Conservation (phyloP, 2,797 vertebrate species). For the Sylvia borin region DNA sequence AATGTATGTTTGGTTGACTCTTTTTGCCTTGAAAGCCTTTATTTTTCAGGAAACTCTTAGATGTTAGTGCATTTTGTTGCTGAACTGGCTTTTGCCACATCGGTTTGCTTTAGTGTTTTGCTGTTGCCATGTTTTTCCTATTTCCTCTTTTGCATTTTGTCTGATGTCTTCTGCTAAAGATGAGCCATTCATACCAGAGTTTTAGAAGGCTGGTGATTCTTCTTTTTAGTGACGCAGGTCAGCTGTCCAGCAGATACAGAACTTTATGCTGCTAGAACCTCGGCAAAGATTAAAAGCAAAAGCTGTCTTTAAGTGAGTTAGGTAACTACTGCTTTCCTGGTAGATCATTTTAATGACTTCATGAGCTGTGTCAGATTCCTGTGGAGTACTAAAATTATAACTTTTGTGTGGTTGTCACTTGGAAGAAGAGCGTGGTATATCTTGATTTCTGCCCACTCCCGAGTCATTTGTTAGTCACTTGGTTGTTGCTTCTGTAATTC, state of each 20-base stretch:
- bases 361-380: conserved; percentile 29
- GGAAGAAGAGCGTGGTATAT: conserved; percentile 25
- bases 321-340: conserved; percentile 20
- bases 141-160: neutral
- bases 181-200: neutral
- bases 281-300: neutral
- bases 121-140: neutral
- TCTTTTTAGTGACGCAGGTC: neutral
- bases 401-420: conserved; percentile 52
- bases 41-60: neutral
- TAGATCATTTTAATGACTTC: neutral
- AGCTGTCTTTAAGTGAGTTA: conserved; percentile 11
- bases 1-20: neutral
- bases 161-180: neutral
- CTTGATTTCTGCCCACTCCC: neutral
- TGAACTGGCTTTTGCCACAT: neutral
- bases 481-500: conserved; percentile 28
- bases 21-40: neutral
- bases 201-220: neutral
- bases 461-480: conserved; percentile 47
- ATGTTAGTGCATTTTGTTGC: neutral
- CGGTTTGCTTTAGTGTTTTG: neutral
- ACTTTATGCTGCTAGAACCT: neutral
- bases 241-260: neutral
- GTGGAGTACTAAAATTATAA: conserved; percentile 41